Evolutionary conservation across 1,140 invertebrate genomes (phyloP).

Genomic region (Drosophila ercepeae): DNA sequence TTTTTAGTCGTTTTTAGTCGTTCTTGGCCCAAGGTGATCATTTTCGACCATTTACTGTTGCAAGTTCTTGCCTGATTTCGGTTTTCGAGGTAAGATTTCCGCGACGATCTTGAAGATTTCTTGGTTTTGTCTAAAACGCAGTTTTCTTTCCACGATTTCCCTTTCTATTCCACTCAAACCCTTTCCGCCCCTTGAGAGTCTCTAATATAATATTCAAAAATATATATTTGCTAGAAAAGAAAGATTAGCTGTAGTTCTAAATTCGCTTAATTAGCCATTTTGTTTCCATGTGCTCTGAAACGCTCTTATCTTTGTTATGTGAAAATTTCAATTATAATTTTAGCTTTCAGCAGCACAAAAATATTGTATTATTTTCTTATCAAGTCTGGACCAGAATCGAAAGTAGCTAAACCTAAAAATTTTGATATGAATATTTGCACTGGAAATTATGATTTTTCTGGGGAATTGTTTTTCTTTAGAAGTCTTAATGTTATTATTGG

Average conservation of each 20-base stretch:
- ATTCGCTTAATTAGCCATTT: conserved; percentile 33
- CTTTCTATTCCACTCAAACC: conserved; percentile 7
- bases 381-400: conserved; percentile 34
- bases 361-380: conserved; percentile 38
- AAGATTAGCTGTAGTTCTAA: conserved; percentile 36
- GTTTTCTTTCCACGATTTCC: conserved; percentile 8
- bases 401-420: conserved; percentile 18
- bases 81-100: conserved; percentile 29
- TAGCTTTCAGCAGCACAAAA: conserved; percentile 21
- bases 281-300: conserved; percentile 42
- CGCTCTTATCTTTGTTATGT: conserved; percentile 32
- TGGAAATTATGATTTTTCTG: neutral
- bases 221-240: conserved; percentile 2
- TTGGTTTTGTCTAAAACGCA: neutral
- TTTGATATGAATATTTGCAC: conserved; percentile 13
- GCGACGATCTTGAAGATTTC: conserved; percentile 5
- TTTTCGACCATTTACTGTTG: conserved; percentile 26
- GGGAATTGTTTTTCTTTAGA: conserved; percentile 13
- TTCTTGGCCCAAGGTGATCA: conserved; percentile 60
- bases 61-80: too few relatives aligned
- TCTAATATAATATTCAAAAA: neutral
- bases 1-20: conserved; percentile 11
- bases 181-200: neutral
- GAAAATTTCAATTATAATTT: conserved; percentile 40
- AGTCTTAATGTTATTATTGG: neutral